A percentile compares a stretch with the other conserved stretches of the same genome.
Conservation (phyloP, 2,888 invertebrate species). For the Macrostomum cliftonense region DNA sequence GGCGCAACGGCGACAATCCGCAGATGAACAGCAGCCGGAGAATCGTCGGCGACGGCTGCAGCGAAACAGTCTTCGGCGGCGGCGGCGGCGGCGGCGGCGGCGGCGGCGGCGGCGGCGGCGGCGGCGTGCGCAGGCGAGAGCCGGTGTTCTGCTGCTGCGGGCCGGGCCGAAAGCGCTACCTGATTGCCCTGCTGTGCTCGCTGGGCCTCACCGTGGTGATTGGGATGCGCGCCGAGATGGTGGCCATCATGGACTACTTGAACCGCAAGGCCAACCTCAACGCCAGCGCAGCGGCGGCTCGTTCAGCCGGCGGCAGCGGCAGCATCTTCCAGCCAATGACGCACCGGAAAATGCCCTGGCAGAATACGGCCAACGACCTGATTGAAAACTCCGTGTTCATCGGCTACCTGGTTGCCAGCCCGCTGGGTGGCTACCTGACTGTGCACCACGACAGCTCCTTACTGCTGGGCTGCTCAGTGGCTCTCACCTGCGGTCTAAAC, state of each 20-base stretch:
- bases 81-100: no score
- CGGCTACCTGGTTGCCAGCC: conserved; percentile 10
- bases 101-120: no score
- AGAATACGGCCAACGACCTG: conserved; percentile 6
- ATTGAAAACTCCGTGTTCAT: conserved; percentile 11
- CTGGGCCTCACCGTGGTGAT: conserved; percentile 11
- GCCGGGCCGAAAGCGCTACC: conserved; percentile 10
- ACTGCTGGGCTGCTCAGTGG: conserved; percentile 10
- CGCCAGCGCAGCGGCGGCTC: no score
- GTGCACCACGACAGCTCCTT: conserved; percentile 10
- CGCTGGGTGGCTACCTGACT: conserved; percentile 11
- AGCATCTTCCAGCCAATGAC: conserved; percentile 5
- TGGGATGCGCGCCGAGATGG: conserved; percentile 12
- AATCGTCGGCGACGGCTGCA: no score
- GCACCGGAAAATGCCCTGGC: conserved; percentile 10
- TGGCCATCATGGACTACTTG: conserved; percentile 10
- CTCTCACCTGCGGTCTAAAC: conserved; percentile 11
- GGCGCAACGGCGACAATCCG: no score
- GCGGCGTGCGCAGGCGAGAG: no score
- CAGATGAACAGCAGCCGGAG: no score
- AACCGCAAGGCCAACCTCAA: not conserved
- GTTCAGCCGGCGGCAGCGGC: no score
- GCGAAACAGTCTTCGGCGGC: no score
- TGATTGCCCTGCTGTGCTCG: conserved; percentile 11
- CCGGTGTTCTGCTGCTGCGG: conserved; percentile 9